Evolutionary conservation across 2,888 invertebrate genomes (phyloP), one percentile per base, ranked within the genome.

Genomic region (Trachelus troglodyta): DNA sequence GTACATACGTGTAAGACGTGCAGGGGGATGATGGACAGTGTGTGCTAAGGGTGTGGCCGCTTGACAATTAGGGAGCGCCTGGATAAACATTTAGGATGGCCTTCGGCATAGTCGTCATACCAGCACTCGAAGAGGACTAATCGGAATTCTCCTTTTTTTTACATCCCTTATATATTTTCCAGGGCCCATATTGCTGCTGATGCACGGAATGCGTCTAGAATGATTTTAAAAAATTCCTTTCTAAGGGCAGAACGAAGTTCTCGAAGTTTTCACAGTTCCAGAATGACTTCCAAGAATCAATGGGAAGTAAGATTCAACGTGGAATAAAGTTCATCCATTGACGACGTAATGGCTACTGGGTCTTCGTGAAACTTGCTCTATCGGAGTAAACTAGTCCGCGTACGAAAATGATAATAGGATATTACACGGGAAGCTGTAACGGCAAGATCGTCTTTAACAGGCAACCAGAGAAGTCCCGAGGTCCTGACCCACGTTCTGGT

Each of bases 31-130:
- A 86, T 83, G 84, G 85, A 86, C 84, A 84, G 81, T 84, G 87
- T 86, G 84, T 87, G 85, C 81, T 79, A 83, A 89, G 87, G 90
- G 90, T 88, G 90, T 87, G 89, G 86, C 85, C 83, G 85, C 85
- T 87, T 80, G 84, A 88, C 89, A 89, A 90, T 90, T 89, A 89
- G 87, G 90, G 90, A 87, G 90, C 85, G 90, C 86, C 89, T 84
- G 76, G 79, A 83, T 83, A 90, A 90, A 90, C 89, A 90, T 85
- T 86, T 82, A 82, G 71, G 33, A 12, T 12, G 71, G 71, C 71
- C 71, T 71, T 71, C 71, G 71, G 34, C 71, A 34, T 71, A 31
- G 71, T 71, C 31, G 71, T 71, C 71, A 71, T 71, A 33, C 71
- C 33, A 15, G 71, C 34, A 71, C 56, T 56, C 31, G 71, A 34